Evolutionary conservation across 2,888 invertebrate genomes (phyloP).

Genomic region (Selenia dentaria): DNA sequence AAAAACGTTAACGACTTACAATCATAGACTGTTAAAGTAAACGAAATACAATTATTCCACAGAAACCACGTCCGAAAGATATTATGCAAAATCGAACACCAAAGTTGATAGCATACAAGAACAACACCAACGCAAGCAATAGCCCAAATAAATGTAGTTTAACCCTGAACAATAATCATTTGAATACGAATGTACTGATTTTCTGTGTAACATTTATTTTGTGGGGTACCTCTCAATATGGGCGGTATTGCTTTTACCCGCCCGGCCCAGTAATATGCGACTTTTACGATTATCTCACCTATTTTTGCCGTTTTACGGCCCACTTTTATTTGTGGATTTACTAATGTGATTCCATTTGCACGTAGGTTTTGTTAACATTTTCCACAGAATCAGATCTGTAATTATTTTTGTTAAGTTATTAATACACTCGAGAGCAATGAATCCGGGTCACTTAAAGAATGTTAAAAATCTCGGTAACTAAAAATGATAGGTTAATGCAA

Average conservation of each 20-base stretch:
- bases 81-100: slow-evolving; percentile 51
- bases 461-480: no score
- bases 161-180: slow-evolving; percentile 78
- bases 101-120: slow-evolving; percentile 29
- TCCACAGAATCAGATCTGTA: no score
- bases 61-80: slow-evolving; percentile 25
- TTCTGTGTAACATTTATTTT: slow-evolving; percentile 43
- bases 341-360: slow-evolving; percentile 19
- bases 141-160: slow-evolving; percentile 76
- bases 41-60: neutral
- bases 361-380: no score
- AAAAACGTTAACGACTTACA: no score
- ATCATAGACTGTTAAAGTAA: neutral
- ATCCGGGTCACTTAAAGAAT: no score
- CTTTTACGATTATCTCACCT: slow-evolving; percentile 45
- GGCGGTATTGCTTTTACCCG: slow-evolving; percentile 37
- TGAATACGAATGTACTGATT: slow-evolving; percentile 81
- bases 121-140: slow-evolving; percentile 45
- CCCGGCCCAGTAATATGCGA: slow-evolving; percentile 36
- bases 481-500: no score
- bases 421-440: no score
- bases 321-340: slow-evolving; percentile 33
- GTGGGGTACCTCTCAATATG: slow-evolving; percentile 41
- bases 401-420: no score
- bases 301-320: slow-evolving; percentile 33